A percentile compares a stretch with the other conserved stretches of the same genome.
phyloP scores from a whole-genome alignment of 2,888 invertebrate species.

The Athetis lepigone region DNA sequence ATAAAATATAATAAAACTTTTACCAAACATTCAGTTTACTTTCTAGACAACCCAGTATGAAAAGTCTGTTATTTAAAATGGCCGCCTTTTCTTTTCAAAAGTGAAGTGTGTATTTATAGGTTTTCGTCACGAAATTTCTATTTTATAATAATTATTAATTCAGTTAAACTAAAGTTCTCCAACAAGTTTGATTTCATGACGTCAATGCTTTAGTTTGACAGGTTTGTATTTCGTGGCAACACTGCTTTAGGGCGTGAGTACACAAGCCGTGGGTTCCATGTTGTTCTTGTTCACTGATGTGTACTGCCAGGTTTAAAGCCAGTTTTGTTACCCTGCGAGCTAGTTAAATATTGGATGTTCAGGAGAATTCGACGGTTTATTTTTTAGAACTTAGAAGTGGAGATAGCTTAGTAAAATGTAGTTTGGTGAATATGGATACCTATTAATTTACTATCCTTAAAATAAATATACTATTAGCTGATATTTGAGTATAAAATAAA shows the following conservation, averaged over 20 bases:
- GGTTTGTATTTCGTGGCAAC: conserved; percentile 32
- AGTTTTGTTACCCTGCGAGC: conserved; percentile 3
- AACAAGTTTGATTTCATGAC: conserved; percentile 23
- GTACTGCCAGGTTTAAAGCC: conserved; percentile 12
- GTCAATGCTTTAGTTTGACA: conserved; percentile 18
- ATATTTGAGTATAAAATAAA: no score
- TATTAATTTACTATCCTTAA: background rate
- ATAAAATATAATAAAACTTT: no score
- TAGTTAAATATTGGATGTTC: background rate
- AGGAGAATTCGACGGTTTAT: background rate
- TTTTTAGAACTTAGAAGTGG: background rate
- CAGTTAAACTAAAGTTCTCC: background rate
- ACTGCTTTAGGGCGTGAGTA: conserved; percentile 22
- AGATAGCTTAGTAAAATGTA: no score
- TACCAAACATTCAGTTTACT: no score
- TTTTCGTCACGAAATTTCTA: no score
- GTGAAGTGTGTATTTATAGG: no score
- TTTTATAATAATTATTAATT: background rate
- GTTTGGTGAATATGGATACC: no score
- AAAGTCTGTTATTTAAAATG: no score
- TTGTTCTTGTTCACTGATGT: conserved; percentile 19
- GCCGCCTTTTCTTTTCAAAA: no score
- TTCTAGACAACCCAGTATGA: no score
- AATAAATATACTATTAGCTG: background rate
- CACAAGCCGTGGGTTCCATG: conserved; percentile 27